A percentile compares a stretch with the other conserved stretches of the same genome.
Conservation (phyloP, 2,797 vertebrate genomes). For the Chelon auratus region DNA sequence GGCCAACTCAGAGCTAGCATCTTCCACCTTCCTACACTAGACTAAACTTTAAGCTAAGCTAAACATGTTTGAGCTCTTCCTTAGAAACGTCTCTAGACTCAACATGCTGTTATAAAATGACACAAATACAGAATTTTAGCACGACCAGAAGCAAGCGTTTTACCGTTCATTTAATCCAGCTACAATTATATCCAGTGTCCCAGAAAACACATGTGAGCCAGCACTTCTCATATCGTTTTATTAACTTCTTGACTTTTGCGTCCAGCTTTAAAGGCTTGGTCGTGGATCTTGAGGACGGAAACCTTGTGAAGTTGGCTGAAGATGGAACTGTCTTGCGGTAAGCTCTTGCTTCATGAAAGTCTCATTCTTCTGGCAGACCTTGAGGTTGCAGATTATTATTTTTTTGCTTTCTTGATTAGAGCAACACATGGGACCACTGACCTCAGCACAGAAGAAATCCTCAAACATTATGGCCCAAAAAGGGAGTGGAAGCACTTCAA, state of each 20-base stretch:
- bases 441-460: conserved; percentile 87
- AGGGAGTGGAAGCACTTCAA: conserved; percentile 93
- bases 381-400: not conserved
- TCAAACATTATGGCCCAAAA: conserved; percentile 87
- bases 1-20: no score
- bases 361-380: not conserved
- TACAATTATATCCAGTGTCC: not conserved
- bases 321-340: conserved; percentile 95
- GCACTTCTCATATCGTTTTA: not conserved
- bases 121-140: no score
- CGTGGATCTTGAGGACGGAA: conserved; percentile 95
- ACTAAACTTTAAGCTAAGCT: no score
- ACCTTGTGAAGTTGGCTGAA: conserved; percentile 93
- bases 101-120: no score
- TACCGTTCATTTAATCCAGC: not conserved
- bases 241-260: conserved; percentile 36
- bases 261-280: conserved; percentile 94
- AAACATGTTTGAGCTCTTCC: no score
- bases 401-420: conserved; percentile 73
- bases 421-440: conserved; percentile 91
- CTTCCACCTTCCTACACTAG: no score
- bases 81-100: no score
- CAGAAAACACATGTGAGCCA: not conserved
- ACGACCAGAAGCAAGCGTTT: not conserved
- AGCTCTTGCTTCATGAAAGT: conserved; percentile 2